Evolutionary conservation across 2,888 invertebrate species (phyloP), one percentile per base, ranked within the genome.

Genomic region (Ganaspis brasiliensis): DNA sequence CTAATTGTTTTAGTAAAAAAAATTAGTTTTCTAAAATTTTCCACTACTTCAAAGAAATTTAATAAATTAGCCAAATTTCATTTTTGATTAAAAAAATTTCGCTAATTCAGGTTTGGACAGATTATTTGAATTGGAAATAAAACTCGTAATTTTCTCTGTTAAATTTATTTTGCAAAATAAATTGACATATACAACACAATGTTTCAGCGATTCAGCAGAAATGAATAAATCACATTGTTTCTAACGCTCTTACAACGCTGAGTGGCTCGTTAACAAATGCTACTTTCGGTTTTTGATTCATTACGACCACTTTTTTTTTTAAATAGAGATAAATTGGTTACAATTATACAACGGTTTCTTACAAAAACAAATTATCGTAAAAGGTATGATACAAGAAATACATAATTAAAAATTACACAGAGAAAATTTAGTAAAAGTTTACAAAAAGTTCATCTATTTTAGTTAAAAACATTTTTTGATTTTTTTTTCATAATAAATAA

Each of bases 151-250:
- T 26, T 67, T 73, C 37, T 74, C 57, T 61, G 49, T 55, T 74
- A 84, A 82, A 73, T 90, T 88, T 90, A 90, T 90, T 90, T 90
- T 89, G 89, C 87, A 90, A 90, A 90, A 89, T 89, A 90, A 90
- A 87, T 89, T 89, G 88, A 90, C 90, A 90, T 88, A 86, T 89
- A 90, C 87, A 90, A 87, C 84, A 82, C 87, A 87, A 81, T 87
- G 87, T 85, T 81, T 88, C 87, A 87, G 85, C 85, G 82, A 82
- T 85, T 78, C 82, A 82, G 83, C 84, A 78, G 82, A 86, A 89
- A 88, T 85, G 79, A 89, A 85, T 86, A 80, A 52, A 81, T 84
- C 83, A 81, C 82, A 80, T 82, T 79, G 74, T 76, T 84, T 74
- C 81, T 81, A 79, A 76, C 37, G 40, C 79, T 74, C 59, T 84